Conservation (phyloP, 1,140 invertebrate species). For the Drosophila punjabiensis region DNA sequence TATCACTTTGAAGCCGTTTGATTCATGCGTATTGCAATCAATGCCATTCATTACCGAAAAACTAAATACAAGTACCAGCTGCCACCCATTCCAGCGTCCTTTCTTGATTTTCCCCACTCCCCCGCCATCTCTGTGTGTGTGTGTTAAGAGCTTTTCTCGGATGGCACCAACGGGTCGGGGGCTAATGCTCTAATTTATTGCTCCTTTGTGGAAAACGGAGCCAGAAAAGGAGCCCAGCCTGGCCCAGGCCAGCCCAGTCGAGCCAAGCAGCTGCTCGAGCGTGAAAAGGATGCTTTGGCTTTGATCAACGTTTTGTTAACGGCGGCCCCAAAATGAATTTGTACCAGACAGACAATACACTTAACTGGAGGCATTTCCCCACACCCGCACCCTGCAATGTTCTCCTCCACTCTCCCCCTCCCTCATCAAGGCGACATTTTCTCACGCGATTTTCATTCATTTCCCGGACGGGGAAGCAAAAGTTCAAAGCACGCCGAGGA, state of each 20-base stretch:
- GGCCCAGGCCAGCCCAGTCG: not conserved
- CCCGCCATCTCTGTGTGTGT: slow-evolving; percentile 21
- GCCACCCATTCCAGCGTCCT: not conserved
- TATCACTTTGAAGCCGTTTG: slow-evolving; percentile 74
- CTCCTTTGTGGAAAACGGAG: slow-evolving; percentile 57
- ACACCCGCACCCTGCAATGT: no score
- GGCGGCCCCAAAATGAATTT: slow-evolving; percentile 73
- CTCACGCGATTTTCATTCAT: slow-evolving; percentile 44
- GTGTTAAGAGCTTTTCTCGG: slow-evolving; percentile 69
- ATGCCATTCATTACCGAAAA: slow-evolving; percentile 78
- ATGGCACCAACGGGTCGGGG: slow-evolving; percentile 6
- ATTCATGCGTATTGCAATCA: slow-evolving; percentile 78
- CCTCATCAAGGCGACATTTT: slow-evolving; percentile 26
- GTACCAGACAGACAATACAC: slow-evolving; percentile 56
- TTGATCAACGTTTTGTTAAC: slow-evolving; percentile 78
- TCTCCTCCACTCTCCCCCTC: not conserved
- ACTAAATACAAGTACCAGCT: slow-evolving; percentile 73
- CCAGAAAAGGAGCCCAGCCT: slow-evolving; percentile 26
- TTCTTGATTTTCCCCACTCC: not conserved
- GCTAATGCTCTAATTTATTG: slow-evolving; percentile 80
- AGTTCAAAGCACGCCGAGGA: slow-evolving; percentile 29
- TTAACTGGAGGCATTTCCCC: slow-evolving; percentile 32
- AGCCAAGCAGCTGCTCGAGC: slow-evolving; percentile 52
- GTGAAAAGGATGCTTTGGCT: slow-evolving; percentile 79
- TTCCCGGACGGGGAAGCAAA: slow-evolving; percentile 27